Evolutionary conservation across 2,113 vertebrate species (phyloP).

Genomic region (Platichthys stellatus): DNA sequence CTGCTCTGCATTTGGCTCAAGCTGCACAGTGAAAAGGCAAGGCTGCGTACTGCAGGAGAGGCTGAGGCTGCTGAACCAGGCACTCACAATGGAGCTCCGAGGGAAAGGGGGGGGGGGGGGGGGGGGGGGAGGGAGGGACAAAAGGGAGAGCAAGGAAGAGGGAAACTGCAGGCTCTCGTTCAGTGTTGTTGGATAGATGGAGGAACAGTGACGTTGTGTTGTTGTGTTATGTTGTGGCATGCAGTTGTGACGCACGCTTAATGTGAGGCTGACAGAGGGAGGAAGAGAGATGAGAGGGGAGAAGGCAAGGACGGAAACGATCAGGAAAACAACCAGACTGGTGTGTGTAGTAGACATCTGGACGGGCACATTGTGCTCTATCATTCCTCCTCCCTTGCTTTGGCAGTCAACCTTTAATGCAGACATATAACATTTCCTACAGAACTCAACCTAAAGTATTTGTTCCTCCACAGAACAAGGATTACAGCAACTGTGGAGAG

Average conservation of each 20-base stretch:
- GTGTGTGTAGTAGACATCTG: slow-evolving; percentile 20
- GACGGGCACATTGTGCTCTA: slow-evolving; percentile 24
- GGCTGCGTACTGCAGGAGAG: slow-evolving; percentile 74
- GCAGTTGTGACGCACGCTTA: slow-evolving; percentile 32
- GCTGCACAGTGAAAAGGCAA: slow-evolving; percentile 51
- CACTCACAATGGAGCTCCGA: slow-evolving; percentile 68
- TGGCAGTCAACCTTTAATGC: slow-evolving; percentile 8
- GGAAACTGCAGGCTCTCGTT: slow-evolving; percentile 34
- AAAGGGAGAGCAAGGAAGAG: slow-evolving; percentile 51
- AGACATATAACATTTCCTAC: slow-evolving; percentile 11
- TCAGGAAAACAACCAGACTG: slow-evolving; percentile 29
- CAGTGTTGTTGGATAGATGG: slow-evolving; percentile 46
- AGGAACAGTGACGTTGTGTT: slow-evolving; percentile 7
- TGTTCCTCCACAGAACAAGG: not conserved
- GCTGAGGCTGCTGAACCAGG: slow-evolving; percentile 74
- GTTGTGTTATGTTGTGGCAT: not conserved
- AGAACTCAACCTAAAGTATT: not conserved
- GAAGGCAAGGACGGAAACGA: slow-evolving; percentile 29
- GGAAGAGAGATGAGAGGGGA: slow-evolving; percentile 15
- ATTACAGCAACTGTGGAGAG: too few species aligned
- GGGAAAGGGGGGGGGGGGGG: slow-evolving; percentile 70
- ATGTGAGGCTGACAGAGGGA: slow-evolving; percentile 26
- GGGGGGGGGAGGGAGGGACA: slow-evolving; percentile 58
- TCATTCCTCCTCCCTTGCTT: not conserved
- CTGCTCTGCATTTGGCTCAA: slow-evolving; percentile 54